Conservation (phyloP, 2,888 invertebrate species). For the Hoplodrina ambigua region DNA sequence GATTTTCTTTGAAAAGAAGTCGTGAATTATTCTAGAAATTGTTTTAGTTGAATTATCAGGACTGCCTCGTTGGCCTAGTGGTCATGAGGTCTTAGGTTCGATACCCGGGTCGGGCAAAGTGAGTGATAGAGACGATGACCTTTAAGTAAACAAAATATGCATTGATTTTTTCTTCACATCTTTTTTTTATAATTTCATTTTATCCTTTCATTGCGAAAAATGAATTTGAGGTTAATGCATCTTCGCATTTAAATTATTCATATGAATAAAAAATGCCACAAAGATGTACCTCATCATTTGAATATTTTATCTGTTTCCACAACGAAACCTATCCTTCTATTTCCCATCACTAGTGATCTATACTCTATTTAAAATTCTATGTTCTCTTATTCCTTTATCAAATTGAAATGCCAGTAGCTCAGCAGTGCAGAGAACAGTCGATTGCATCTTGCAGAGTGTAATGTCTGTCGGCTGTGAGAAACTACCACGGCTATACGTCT, state of each 20-base stretch:
- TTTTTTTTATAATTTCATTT: too few relatives aligned
- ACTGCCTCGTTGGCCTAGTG: too few relatives aligned
- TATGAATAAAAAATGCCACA: too few relatives aligned
- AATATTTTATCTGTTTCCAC: background rate
- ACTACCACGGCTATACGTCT: constrained; percentile 77
- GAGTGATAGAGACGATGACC: too few relatives aligned
- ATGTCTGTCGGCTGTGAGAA: constrained; percentile 57
- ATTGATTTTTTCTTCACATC: too few relatives aligned
- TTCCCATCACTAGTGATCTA: constrained; percentile 5
- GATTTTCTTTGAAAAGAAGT: constrained; percentile 4
- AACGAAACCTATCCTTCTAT: background rate
- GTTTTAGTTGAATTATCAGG: background rate
- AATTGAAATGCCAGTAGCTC: constrained; percentile 41
- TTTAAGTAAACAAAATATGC: too few relatives aligned
- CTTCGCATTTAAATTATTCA: too few relatives aligned
- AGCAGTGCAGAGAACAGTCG: constrained; percentile 47
- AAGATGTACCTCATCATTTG: background rate
- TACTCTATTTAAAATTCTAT: background rate
- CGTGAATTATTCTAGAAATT: background rate
- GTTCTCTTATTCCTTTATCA: constrained; percentile 33
- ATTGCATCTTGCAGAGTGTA: constrained; percentile 55
- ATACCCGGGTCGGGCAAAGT: too few relatives aligned
- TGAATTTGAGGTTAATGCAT: too few relatives aligned
- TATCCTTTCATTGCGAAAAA: too few relatives aligned
- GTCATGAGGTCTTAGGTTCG: too few relatives aligned